Evolutionary conservation across 2,888 invertebrate species (phyloP), one percentile per base, ranked within the genome.

Genomic region (Dryocosmus kuriphilus): DNA sequence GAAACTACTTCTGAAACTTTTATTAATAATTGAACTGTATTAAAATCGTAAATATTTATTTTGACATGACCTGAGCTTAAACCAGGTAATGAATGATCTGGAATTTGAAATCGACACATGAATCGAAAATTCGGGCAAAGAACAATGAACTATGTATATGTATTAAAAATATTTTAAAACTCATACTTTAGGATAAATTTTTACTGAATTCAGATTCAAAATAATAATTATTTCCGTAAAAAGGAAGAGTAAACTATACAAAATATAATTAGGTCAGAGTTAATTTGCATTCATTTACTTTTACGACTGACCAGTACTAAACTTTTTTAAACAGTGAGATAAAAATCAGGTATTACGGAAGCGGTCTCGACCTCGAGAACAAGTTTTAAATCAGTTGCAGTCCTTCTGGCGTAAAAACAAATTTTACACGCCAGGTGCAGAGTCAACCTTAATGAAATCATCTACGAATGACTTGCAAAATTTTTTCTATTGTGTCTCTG

Each of bases 381-480:
- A 24, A 8, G n/a, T 41, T 22, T 38, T 14, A 5, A 65, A 65
- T 14, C 67, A 46, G 41, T 27, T 24, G 24, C 41, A 41, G 67
- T 27, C n/a, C 27, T 41, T 65, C 19, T 27, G 16, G 46, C 46
- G 41, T 71, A 27, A 46, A 71, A 51, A 51, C 67, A 19, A 41
- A 71, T 24, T 46, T 30, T 51, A 71, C 4, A 46, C 46, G 46
- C 51, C 46, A 71, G 67, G 51, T 71, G 67, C 9, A 71, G 41
- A 71, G 51, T 51, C 8, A 71, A n/a, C 1, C 46, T 67, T 46
- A 51, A 71, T 46, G 27, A 51, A 71, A 71, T 51, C 27, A 71
- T 71, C n/a, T 27, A 27, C 16, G 67, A 71, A 71, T 71, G 67
- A 71, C 67, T 71, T 71, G 67, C 67, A 30, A 19, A 30, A 71